Evolutionary conservation across 2,113 vertebrate species (phyloP), one percentile per base, ranked within the genome.

Genomic region (Prolemur simus): DNA sequence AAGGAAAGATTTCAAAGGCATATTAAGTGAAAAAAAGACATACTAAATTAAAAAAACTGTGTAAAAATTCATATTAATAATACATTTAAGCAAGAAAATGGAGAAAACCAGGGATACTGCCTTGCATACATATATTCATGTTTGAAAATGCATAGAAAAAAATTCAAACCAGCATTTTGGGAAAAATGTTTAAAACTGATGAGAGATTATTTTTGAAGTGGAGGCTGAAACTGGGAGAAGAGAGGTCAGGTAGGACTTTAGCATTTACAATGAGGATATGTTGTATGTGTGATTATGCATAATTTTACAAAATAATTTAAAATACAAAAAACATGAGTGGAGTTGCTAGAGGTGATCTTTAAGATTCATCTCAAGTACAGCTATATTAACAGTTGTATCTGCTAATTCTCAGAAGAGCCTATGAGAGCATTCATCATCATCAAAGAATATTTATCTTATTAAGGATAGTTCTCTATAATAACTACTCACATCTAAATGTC

Each of bases 31-130:
- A 39, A 58, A 89, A 89, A 93, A 56, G 11, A 21, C 56, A 6
- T 34, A 9, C 63, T 56, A 56, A 21, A 2, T 54, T 54, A 7
- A 56, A 21, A 21, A 56, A 56, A 21, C 20, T 56, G 54, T 56
- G 8, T 47, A 49, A 80, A 80, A 73, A 20, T 34, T 58, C 9
- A 42, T 83, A 58, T 47, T 52, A 64, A 37, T 83, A 8, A 13
- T 76, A n/a, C 29, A 37, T 84, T 73, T 86, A 87, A 86, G 10
- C 76, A 90, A 87, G 32, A 94, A 83, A 91, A 64, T 71, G 39
- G 29, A 87, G n/a, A 71, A 73, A 93, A 80, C 11, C 17, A 52
- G 27, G 66, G 2, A 9, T 83, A 74, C 56, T 37, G 85, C 23
- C 34, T 49, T 74, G 21, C 54, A n/a, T 66, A 58, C 32, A 77